A percentile compares a stretch with the other conserved stretches of the same genome.
These are phyloP conservation scores for Epinephelus coioides DNA, from an alignment of 2,797 vertebrate genomes.

Conservation along the genomic window DNA sequence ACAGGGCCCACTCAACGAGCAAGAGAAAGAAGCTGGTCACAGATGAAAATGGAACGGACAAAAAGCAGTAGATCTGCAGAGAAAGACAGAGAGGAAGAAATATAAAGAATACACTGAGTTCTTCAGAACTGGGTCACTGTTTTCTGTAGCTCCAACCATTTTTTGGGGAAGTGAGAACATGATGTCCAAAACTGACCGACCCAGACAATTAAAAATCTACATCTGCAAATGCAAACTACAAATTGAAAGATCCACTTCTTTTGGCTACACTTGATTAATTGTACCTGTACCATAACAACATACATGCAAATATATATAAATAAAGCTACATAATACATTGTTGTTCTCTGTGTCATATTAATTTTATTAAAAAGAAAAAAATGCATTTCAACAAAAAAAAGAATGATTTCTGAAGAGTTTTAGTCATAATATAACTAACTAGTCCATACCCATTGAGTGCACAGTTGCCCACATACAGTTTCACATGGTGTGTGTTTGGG, in stretches of 20 bases:
- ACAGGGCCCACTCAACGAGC: slow-evolving; percentile 68
- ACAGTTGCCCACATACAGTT: no score
- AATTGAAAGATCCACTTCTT: slow-evolving; percentile 25
- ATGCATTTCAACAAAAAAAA: not conserved
- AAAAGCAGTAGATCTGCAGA: slow-evolving; percentile 60
- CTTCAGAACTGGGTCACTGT: slow-evolving; percentile 71
- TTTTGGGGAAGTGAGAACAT: slow-evolving; percentile 45
- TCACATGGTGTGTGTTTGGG: no score
- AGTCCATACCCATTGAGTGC: no score
- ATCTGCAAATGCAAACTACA: slow-evolving; percentile 8
- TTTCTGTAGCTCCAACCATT: slow-evolving; percentile 52
- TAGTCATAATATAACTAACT: not conserved
- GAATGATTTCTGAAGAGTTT: not conserved
- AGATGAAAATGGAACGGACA: slow-evolving; percentile 71
- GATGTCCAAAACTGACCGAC: slow-evolving; percentile 41
- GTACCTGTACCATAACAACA: not conserved
- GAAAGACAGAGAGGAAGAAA: slow-evolving; percentile 39
- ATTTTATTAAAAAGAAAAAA: not conserved
- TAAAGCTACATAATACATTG: not conserved
- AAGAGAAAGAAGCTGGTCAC: slow-evolving; percentile 70
- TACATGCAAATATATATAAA: not conserved
- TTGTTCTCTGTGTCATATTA: not conserved
- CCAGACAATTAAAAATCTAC: slow-evolving; percentile 35
- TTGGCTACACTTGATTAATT: slow-evolving; percentile 21
- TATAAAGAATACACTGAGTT: slow-evolving; percentile 55